Conservation (phyloP, 2,113 vertebrate genomes). For the Leucosticte australis region DNA sequence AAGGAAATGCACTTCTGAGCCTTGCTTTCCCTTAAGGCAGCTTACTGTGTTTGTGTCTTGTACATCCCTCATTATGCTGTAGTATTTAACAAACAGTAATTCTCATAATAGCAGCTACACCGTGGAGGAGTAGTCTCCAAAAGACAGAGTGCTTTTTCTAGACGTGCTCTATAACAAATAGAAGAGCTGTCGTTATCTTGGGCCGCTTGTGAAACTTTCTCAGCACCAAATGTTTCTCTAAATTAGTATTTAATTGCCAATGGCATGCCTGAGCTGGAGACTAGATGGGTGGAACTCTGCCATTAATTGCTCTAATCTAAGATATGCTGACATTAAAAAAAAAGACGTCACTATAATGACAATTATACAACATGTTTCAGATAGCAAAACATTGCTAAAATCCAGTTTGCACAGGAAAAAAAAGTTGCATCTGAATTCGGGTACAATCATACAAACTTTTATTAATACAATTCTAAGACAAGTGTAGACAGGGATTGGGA, state of each 20-base stretch:
- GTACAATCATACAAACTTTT: background rate
- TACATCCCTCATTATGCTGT: background rate
- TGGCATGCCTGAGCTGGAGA: conserved; percentile 40
- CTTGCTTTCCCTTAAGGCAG: background rate
- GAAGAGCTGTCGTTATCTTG: background rate
- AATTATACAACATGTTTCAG: background rate
- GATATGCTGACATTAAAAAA: background rate
- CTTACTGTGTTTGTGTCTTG: conserved; percentile 1
- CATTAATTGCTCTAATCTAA: conserved; percentile 43
- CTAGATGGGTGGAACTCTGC: conserved; percentile 26
- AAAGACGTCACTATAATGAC: background rate
- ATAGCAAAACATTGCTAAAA: conserved; percentile 1
- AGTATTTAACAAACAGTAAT: conserved; percentile 41
- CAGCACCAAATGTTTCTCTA: conserved; percentile 15
- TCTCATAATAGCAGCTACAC: background rate
- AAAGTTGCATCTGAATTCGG: background rate
- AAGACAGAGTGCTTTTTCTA: conserved; percentile 3
- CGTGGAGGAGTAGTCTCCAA: background rate
- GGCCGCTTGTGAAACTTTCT: conserved; percentile 21
- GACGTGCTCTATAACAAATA: background rate
- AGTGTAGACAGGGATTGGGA: background rate
- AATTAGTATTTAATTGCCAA: conserved; percentile 22
- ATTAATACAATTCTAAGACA: background rate
- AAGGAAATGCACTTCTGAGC: conserved; percentile 12
- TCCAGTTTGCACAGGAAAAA: background rate